A percentile compares a stretch with the other conserved stretches of the same genome.
Evolutionary conservation across 2,797 vertebrate genomes (phyloP).

Genomic region (Hydrolagus colliei): DNA sequence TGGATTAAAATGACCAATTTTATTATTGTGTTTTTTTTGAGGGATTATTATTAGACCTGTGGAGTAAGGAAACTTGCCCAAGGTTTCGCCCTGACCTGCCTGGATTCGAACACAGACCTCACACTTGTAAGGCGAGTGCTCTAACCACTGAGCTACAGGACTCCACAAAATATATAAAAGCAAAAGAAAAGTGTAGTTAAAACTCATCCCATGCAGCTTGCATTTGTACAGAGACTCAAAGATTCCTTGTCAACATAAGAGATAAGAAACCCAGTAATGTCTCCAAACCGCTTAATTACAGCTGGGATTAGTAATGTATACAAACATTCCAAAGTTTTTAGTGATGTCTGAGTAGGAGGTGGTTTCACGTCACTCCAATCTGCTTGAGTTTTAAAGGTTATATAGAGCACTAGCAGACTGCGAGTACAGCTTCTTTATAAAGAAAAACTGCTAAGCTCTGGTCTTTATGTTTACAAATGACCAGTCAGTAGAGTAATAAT

Average conservation of each 20-base stretch:
- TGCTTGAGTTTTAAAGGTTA: background rate
- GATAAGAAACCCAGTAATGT: background rate
- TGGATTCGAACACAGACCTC: too few relatives aligned
- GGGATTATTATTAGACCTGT: too few relatives aligned
- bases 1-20: too few relatives aligned
- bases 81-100: too few relatives aligned
- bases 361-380: background rate
- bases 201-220: background rate
- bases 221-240: background rate
- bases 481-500: background rate
- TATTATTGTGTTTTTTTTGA: too few relatives aligned
- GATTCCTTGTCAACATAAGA: background rate
- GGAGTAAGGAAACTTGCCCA: too few relatives aligned
- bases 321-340: background rate
- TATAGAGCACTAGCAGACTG: background rate
- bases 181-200: too few relatives aligned
- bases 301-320: background rate
- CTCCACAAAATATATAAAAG: too few relatives aligned
- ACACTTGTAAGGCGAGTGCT: too few relatives aligned
- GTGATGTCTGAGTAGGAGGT: background rate
- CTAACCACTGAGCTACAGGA: too few relatives aligned
- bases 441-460: background rate
- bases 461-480: background rate
- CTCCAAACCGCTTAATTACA: background rate
- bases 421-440: background rate